Percentiles rank a stretch among this genome's conserved stretches.
These are phyloP conservation scores for Vulpes lagopus DNA, from an alignment of 2,113 vertebrate genomes.

Conservation along the genomic window DNA sequence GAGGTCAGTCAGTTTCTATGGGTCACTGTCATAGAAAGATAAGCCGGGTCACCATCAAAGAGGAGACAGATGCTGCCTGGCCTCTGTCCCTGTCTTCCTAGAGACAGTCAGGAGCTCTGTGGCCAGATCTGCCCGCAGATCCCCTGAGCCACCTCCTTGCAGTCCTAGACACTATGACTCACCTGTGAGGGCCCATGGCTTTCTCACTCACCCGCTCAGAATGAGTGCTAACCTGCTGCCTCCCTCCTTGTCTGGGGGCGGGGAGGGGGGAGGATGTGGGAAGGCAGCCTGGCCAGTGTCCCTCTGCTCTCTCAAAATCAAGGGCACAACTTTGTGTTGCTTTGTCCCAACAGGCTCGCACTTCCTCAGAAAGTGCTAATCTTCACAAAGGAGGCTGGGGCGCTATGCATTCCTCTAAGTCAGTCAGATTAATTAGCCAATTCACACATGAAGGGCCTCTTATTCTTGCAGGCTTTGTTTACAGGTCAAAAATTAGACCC, in stretches of 20 bases:
- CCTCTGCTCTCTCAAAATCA: neutral
- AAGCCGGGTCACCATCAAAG: neutral
- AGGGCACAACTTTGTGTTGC: neutral
- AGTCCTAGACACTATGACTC: neutral
- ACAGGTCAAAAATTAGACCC: conserved; percentile 25
- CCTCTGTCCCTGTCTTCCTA: neutral
- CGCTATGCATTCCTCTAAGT: neutral
- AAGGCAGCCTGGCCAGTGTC: neutral
- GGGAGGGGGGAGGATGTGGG: neutral
- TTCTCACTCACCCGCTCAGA: neutral
- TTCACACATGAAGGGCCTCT: conserved; percentile 6
- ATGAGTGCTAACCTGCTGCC: neutral
- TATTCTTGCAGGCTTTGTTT: conserved; percentile 47
- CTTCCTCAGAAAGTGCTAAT: conserved; percentile 57
- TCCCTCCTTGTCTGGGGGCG: neutral
- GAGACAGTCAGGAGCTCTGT: neutral
- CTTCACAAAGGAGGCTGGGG: neutral
- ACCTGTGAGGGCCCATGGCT: accelerated
- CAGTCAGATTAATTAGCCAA: neutral
- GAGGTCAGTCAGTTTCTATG: neutral
- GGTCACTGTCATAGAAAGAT: neutral
- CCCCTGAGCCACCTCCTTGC: too few species aligned
- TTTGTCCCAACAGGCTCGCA: conserved; percentile 47
- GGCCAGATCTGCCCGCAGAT: accelerated
- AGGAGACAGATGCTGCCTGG: neutral